phyloP scores from a whole-genome alignment of 1,140 invertebrate species.

The Bombyx mori region ASM3026992v2 NC_085129.1:12672501-12673000 shows the following conservation, averaged over 20 bases:
- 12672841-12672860: slow-evolving; percentile 70
- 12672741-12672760: not conserved
- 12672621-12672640: no score
- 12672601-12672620: no score
- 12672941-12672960: slow-evolving; percentile 6
- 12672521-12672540: slow-evolving; percentile 17
- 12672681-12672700: no score
- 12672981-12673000: no score
- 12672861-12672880: slow-evolving; percentile 40
- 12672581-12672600: no score
- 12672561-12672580: no score
- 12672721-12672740: not conserved
- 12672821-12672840: slow-evolving; percentile 73
- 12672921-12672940: slow-evolving; percentile 47
- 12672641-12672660: no score
- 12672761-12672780: not conserved
- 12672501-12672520: slow-evolving; percentile 25
- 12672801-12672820: slow-evolving; percentile 68
- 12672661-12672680: no score
- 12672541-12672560: slow-evolving; percentile 5
- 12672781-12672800: not conserved
- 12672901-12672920: slow-evolving; percentile 38
- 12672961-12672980: no score
- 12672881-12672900: slow-evolving; percentile 12
- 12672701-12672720: no score